Evolutionary conservation across 2,888 invertebrate genomes (phyloP).

Genomic region (Branchellion lobata): DNA sequence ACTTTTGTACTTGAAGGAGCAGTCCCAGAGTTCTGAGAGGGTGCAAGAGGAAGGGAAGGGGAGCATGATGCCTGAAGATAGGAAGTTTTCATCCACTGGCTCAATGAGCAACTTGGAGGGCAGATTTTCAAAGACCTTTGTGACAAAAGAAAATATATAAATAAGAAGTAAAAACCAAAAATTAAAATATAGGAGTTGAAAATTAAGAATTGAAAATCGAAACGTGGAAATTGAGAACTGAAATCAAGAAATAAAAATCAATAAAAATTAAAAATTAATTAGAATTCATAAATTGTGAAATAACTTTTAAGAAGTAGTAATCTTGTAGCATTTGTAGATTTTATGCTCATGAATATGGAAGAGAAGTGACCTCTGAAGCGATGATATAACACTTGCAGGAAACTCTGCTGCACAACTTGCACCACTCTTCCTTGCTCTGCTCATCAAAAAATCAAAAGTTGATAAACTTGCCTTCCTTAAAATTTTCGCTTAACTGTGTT

Average conservation of each 20-base stretch:
- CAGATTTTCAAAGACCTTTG: background rate
- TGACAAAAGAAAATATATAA: background rate
- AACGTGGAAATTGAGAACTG: too few species aligned
- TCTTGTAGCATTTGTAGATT: too few species aligned
- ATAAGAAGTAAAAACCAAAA: background rate
- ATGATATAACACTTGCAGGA: slow-evolving; percentile 19
- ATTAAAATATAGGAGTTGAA: too few species aligned
- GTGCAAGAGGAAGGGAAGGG: slow-evolving; percentile 1
- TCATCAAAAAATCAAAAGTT: background rate
- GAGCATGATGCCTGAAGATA: slow-evolving; percentile 30
- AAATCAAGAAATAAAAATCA: too few species aligned
- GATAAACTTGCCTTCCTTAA: background rate
- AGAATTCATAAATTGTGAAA: too few species aligned
- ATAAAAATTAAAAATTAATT: too few species aligned
- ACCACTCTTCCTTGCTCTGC: slow-evolving; percentile 36
- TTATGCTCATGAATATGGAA: too few species aligned
- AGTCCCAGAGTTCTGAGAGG: slow-evolving; percentile 31
- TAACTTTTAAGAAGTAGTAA: too few species aligned
- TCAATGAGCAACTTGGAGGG: background rate
- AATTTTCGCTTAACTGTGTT: background rate
- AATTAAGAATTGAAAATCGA: too few species aligned
- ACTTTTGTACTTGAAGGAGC: slow-evolving; percentile 20
- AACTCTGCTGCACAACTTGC: slow-evolving; percentile 19
- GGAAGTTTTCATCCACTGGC: background rate
- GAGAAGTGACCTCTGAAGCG: background rate